Base-by-base conservation (phyloP, 2,888 invertebrate genomes). In the Anticlea derivata region DNA sequence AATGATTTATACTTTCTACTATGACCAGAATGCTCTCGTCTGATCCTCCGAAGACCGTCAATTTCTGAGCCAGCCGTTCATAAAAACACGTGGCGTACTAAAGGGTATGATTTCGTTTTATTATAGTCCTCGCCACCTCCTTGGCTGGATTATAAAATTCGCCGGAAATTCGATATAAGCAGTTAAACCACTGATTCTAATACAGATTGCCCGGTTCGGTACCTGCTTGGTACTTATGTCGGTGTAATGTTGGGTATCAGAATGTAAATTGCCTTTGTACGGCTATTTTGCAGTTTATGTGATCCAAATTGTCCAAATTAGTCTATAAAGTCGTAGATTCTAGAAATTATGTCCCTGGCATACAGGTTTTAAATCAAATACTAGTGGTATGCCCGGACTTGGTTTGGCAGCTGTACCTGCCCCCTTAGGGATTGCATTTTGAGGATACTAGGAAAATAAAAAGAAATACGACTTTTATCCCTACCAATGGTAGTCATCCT, bases 111-210 rank as follows among this genome's bases (percentile, higher is more conserved):
- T 62, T 62, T 58, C 29, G 49, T 48, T 64, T 63, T 64, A 72
- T 70, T 65, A 67, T 55, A 55, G 69, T 62, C 44, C 43, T 67
- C 62, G 45, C 40, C 56, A 50, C 53, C 50, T 48, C 40, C 57
- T 63, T 61, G 52, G 49, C 44, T 38, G 29, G 48, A 34, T 65
- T 61, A 60, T 58, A 61, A 60, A 62, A 55, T 52, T 37, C 30
- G 26, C 57, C 62, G 62, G 62, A 62, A 60, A 62, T 62, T 62
- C 60, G 54, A 56, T 58, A 54, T 51, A 47, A 49, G 60, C 44
- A 41, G 34, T 51, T 56, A 49, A 55, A 54, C 43, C 13, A 35
- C 51, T 44, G 58, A 62, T 62, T 49, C 41, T 44, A 43, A 49
- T 38, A 50, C 20, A 51, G 56, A 60, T 62, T 55, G 44, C 35